Base-by-base conservation (phyloP, 92 coral and sea anemone species). In the Ricordea florida region DNA sequence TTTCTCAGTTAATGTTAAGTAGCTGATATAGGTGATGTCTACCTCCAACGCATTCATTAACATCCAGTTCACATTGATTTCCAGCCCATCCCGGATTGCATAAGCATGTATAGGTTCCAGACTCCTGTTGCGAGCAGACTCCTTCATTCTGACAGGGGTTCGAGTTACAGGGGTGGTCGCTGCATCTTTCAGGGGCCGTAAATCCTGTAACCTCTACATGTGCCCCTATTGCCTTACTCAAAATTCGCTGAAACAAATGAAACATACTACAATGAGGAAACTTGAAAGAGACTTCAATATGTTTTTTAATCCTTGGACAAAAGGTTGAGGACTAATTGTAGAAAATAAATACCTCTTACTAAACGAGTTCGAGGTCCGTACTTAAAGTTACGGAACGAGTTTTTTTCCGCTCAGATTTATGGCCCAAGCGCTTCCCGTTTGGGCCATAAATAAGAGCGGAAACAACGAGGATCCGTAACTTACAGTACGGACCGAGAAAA, bases 71-170 rank as follows among this genome's bases (percentile, higher is more conserved):
- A 70, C 99, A 96, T 32, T 83, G 70, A 29, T 78, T 67, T 27
- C 99, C 99, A 70, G 84, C 62, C 99, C 99, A 96, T 35, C 96
- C 96, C 47, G 88, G 86, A 28, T 74, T 61, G 57, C 99, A 96
- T 15, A 66, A 58, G 37, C 99, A 96, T 11, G 48, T 57, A 66
- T 81, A 86, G 23, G 46, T 79, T 33, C 55, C 83, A 10, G 58
- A 51, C 10, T 60, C 51, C 27, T 72, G 87, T 35, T 49, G 61
- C 24, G 78, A 65, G 48, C 99, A 96, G 22, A 50, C 66, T 7
- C 96, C 99, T 6, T 74, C 76, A 70, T 96, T 58, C 38, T 59
- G 35, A 36, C 99, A 96, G 0, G 98, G 98, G 50, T 83, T 79
- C 25, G 84, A 79, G 35, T 80, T 66, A 66, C 99, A 96, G 0